A percentile compares a stretch with the other conserved stretches of the same genome.
phyloP scores from a whole-genome alignment of 2,888 invertebrate genomes.

The Drosophila bunnanda region DNA sequence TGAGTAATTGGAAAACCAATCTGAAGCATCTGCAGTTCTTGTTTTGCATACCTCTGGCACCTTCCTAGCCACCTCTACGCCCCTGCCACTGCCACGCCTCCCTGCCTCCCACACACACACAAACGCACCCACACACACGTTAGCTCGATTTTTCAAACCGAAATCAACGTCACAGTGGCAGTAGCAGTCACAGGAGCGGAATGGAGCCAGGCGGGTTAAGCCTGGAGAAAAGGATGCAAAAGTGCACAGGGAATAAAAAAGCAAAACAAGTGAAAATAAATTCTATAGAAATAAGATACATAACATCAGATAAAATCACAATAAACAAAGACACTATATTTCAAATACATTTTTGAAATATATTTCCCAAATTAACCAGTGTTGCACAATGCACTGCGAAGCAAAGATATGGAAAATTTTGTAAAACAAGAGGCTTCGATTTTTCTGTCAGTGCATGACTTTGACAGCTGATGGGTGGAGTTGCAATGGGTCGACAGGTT shows the following conservation, averaged over 20 bases:
- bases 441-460: constrained; percentile 5
- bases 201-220: background rate
- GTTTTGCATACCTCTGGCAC: constrained; percentile 72
- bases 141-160: constrained; percentile 49
- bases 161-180: constrained; percentile 52
- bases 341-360: background rate
- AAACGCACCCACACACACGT: constrained; percentile 12
- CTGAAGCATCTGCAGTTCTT: constrained; percentile 79
- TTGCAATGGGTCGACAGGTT: constrained; percentile 61
- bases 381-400: no score
- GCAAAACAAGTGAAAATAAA: background rate
- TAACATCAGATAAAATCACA: no score
- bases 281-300: no score
- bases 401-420: no score
- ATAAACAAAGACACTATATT: background rate
- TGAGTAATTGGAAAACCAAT: constrained; percentile 81
- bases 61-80: constrained; percentile 43
- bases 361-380: background rate
- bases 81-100: constrained; percentile 12
- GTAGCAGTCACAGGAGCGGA: constrained; percentile 32
- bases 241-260: background rate
- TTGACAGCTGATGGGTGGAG: constrained; percentile 5
- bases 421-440: background rate
- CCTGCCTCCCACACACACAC: background rate
- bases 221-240: constrained; percentile 4